Evolutionary conservation across 2,113 vertebrate species (phyloP), one percentile per base, ranked within the genome.

Genomic region (Isichthys henryi): DNA sequence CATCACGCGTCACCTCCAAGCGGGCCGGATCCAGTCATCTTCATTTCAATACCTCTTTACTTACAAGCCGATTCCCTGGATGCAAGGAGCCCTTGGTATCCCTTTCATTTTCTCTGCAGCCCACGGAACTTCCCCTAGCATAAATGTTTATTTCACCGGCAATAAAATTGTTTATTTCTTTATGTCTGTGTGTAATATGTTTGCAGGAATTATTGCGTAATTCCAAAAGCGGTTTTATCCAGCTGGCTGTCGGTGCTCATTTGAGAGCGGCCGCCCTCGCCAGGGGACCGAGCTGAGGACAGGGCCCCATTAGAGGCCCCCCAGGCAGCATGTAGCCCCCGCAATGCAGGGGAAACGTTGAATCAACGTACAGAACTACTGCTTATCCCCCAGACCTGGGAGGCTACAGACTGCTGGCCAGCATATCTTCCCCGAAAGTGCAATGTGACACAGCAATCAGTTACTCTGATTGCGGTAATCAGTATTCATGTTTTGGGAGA

Each of bases 61-160:
- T 89, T 62, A n/a, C 21, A 84, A 83, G 66, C 80, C 19, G 9
- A 88, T 91, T 53, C 70, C 48, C 88, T 19, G 21, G 74, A 52
- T 19, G 17, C 9, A 43, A 8, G 0, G 13, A 43, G 48, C 21
- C 27, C 39, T 45, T 50, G 5, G 10, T 56, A 15, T n/a, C 77
- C 31, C 17, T 82, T 56, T 83, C 35, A 74, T 88, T 84, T 58
- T 52, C 87, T 23, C 10, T 0, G 56, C 87, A n/a, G 43, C 11
- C 35, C 56, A 3, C 46, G 21, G 9, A 31, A 48, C 70, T 21
- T 88, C 62, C 83, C 3, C 43, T 86, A 43, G 49, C 88, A 88
- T 83, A 93, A 93, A 92, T 93, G 91, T 93, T 94, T 92, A 93
- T 92, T 91, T 92, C 88, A 50, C 90, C 89, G 49, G 88, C 62